Evolutionary conservation across 2,113 vertebrate species (phyloP), one percentile per base, ranked within the genome.

Genomic region (Pyxicephalus adspersus): DNA sequence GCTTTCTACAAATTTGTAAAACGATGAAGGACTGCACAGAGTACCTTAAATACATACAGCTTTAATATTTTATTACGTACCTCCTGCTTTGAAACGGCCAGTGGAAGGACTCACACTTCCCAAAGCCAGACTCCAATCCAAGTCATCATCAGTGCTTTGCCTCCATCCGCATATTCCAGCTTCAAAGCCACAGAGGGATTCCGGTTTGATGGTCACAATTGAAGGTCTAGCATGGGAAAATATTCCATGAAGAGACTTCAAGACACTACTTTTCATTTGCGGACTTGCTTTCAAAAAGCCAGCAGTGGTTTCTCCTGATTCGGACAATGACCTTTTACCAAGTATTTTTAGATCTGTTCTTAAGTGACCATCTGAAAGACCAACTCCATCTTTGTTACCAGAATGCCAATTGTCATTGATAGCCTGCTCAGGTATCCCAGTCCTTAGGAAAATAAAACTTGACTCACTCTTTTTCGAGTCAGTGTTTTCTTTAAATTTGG

Each of bases 141-240:
- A 52, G 5, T 77, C 58, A 65, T 76, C 80, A 1, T 64, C 26
- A n/a, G 1, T n/a, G n/a, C 65, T 84, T 38, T 81, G 65, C 65
- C 65, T 52, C 83, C 84, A 85, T 51, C 65, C 80, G 64, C 83
- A 84, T 31, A 84, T 51, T 20, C 73, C 58, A 25, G 60, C 17
- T 61, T 83, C 77, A 83, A 84, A 85, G 16, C 28, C 31, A 50
- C 83, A 84, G 28, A 70, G 11, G n/a, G 52, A 20, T 15, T 57
- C 13, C 31, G 11, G 3, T 20, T 73, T n/a, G 11, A 19, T 31
- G n/a, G 15, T n/a, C 3, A 22, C 6, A 29, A 1, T 18, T 18
- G n/a, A n/a, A 16, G 17, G 8, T 58, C 50, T 71, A 18, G 2
- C 28, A 26, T 15, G 68, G 23, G 22, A 58, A 8, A 11, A 25